Evolutionary conservation across 2,888 invertebrate species (phyloP), one percentile per base, ranked within the genome.

Genomic region (Gastrophysa polygoni): DNA sequence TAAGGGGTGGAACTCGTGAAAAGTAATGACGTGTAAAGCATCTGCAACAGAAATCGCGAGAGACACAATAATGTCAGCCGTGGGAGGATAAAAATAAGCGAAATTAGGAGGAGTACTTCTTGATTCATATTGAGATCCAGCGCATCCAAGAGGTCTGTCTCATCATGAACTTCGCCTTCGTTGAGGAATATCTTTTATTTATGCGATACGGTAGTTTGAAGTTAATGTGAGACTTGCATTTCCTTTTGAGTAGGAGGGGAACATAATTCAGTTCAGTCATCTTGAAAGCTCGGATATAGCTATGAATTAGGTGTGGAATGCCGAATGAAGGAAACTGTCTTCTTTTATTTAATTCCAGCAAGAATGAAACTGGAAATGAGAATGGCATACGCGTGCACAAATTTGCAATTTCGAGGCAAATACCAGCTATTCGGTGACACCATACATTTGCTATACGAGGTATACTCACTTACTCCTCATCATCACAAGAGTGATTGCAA

Each of bases 11-110:
- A 66, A 64, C 51, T 58, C 55, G 58, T 66, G 58, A 64, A 66
- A 63, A 59, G 63, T 64, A 66, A 64, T 66, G 61, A 61, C 57
- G 61, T 64, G 66, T 64, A 58, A 64, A 66, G 64, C 52, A 55
- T 66, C 61, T 61, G 48, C 64, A 65, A 59, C 64, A 64, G 51
- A 61, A 64, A 49, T 57, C 56, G 50, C 47, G 43, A 57, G 11
- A 17, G 64, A 51, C 55, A 34, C 29, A 49, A n/a, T n/a, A n/a
- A 58, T 62, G 68, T 55, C 54, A 38, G 60, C 46, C 52, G 29
- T 51, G 48, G 56, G 64, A 59, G 24, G 50, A 47, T 47, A 21
- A 43, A 57, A 64, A 64, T 64, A 61, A 64, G 64, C 56, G 50
- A 50, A 55, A 49, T 61, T 50, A 64, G n/a, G n/a, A n/a, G n/a